Evolutionary conservation across 2,888 invertebrate species (phyloP), one percentile per base, ranked within the genome.

Genomic region (Thecocarcelia acutangulata): DNA sequence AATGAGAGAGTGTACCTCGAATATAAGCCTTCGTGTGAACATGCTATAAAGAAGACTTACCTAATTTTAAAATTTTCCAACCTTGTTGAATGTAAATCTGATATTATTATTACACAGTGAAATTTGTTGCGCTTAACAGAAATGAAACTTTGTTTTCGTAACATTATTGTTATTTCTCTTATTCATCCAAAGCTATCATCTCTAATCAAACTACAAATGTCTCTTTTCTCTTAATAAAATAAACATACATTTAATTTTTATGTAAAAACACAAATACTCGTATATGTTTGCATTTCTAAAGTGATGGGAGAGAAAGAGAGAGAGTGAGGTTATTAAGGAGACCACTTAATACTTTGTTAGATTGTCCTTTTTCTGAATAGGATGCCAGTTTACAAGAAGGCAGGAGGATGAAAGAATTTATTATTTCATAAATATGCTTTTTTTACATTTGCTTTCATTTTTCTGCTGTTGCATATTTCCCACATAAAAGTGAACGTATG

Each of bases 371-470:
- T 63, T 59, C n/a, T 40, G 8, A 52, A 46, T 19, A 42, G 50
- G 46, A 24, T 52, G 52, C 19, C 44, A 58, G 50, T 59, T 28
- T 19, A 52, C 3, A 42, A 63, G 24, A 28, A 59, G 80, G 48
- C 54, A 48, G 72, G 69, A 42, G 72, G 69, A 59, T 61, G 56
- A 40, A 21, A 68, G 33, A 80, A 80, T 59, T 79, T 83, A 76
- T 68, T 79, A 72, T 75, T 77, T 82, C 80, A 73, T 75, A 70
- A 77, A 79, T 59, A 64, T 15, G 19, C 42, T 73, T 73, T 64
- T n/a, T 74, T 80, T 52, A n/a, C 12, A 15, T 44, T 24, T 17
- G 33, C 54, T 54, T 50, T 80, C 54, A 13, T 56, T 69, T 66
- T 76, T 44, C 46, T 59, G 21, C 24, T 70, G 50, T 61, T 64